Base-by-base conservation (phyloP, 2,113 vertebrate species). In the Vidua macroura region DNA sequence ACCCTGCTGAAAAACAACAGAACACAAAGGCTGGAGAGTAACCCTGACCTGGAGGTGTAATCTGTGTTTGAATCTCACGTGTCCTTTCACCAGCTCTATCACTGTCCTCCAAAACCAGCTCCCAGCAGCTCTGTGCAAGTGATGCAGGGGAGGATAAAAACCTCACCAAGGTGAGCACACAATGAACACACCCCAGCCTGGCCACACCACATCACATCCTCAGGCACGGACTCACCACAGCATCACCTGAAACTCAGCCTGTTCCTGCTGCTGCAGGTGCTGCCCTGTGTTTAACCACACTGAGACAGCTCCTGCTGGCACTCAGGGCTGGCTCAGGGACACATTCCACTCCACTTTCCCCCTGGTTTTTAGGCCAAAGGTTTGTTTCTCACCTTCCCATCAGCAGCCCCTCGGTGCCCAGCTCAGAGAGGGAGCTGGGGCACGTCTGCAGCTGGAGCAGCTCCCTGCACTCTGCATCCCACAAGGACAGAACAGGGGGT, bases 401-500 rank as follows among this genome's bases (percentile, higher is more conserved):
- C 35, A 77, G 85, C 90, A 74, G 75, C 30, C 67, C 43, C 64
- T 18, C 27, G 31, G 7, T 39, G 24, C 51, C 44, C 48, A 18
- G 80, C 11, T 62, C 67, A 62, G 67, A 23, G 60, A 0, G 15
- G 70, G 59, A 11, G 30, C 68, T 8, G 53, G 35, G 76, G 39
- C 58, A 39, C 15, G 3, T 5, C 3, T 74, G 72, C 49, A 68
- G 73, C n/a, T 13, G 5, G 53, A 28, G 64, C 77, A 63, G 27
- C 60, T 75, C 89, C 77, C 46, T 30, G 55, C 2, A 17, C 9
- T 33, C 21, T 14, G 46, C 83, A 46, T 17, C 6, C 31, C 21
- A 5, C 3, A 27, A 1, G 1, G 2, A 3, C 7, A 59, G 52
- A 21, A 5, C 67, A 39, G 46, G 5, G 74, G 48, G 43, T 31